A percentile compares a stretch with the other conserved stretches of the same genome.
Evolutionary conservation across 2,113 vertebrate species (phyloP).

Genomic region (Gymnorhina tibicen): DNA sequence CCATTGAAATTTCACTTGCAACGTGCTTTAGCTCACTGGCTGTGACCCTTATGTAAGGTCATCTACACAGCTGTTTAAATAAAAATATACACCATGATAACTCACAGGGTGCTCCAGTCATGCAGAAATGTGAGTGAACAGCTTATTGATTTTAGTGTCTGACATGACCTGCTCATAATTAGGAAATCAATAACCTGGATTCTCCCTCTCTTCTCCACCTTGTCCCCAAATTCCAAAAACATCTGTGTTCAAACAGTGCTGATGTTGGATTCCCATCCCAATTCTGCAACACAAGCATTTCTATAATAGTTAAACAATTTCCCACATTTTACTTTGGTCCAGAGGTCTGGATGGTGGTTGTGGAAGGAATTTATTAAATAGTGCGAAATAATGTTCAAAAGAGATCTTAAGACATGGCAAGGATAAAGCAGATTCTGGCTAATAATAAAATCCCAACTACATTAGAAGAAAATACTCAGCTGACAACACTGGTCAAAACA

Average conservation of each 20-base stretch:
- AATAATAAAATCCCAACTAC: neutral
- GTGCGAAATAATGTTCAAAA: neutral
- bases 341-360: neutral
- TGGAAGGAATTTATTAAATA: neutral
- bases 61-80: conserved; percentile 7
- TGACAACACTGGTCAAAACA: neutral
- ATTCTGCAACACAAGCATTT: neutral
- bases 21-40: neutral
- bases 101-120: neutral
- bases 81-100: neutral
- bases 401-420: neutral
- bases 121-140: neutral
- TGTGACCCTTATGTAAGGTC: neutral
- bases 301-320: neutral
- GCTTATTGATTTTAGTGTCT: conserved; percentile 21
- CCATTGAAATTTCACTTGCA: neutral
- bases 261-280: neutral
- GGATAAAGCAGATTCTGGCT: neutral
- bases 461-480: neutral
- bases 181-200: conserved; percentile 1
- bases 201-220: neutral
- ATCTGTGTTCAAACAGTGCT: neutral
- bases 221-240: neutral
- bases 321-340: neutral
- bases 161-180: neutral